Base-by-base conservation (phyloP, 2,113 vertebrate genomes). In the Globicephala melas region DNA sequence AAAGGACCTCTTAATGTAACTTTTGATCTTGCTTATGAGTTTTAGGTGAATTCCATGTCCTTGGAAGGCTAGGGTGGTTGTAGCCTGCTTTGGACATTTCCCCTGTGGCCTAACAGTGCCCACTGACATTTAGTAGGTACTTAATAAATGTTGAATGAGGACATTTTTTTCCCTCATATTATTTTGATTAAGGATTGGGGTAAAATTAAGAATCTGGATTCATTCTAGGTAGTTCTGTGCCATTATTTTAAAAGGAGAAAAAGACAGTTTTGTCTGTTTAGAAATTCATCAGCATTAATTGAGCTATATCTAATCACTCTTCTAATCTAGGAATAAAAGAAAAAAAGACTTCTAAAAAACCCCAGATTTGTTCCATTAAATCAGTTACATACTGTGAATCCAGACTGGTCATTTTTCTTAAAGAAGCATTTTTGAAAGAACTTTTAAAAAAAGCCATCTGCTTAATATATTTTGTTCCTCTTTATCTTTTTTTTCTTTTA, bases 241-340 rank as follows among this genome's bases (percentile, higher is more conserved):
- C 68, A 84, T 73, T 96, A 1, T 91, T 83, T 80, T 67, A 62
- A 86, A 96, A 79, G 47, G 81, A 88, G 76, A 67, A 62, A 92
- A 93, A 92, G 17, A 85, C 25, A 14, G 17, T 94, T 77, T 91
- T 93, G 33, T 94, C 70, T 94, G 50, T 97, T 97, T 93, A 95
- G 53, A 91, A 97, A 83, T 94, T 84, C 20, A 81, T 89, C 73
- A 96, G 4, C 25, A 76, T 91, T 93, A 82, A 85, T 74, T 77
- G 62, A 96, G 17, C 21, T 41, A 11, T 94, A 62, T 93, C 71
- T 93, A 91, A 93, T 93, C 68, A 89, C 60, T 89, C 5, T 74
- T 8, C 25, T 65, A 44, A 31, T 86, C 38, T 85, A 82, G 70
- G 62, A 91, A 71, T 81, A 74, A 96, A 88, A 94, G 25, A 95